Base-by-base conservation (phyloP, 2,888 invertebrate genomes). In the Lysandra bellargus region DNA sequence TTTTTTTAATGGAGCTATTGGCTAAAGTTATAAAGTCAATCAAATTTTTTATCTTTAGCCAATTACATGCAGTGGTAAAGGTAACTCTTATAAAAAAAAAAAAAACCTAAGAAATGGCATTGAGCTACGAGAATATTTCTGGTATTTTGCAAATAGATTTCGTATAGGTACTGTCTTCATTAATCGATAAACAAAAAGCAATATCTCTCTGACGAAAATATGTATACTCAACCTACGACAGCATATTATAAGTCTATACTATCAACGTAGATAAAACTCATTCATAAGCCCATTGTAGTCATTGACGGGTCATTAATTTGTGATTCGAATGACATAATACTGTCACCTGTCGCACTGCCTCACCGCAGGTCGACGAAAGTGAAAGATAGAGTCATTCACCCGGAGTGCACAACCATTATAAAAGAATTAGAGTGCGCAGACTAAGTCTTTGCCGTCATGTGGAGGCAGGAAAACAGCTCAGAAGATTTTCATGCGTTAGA, bases 331-430 rank as follows among this genome's bases (percentile, higher is more conserved):
- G 79, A 81, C 80, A 82, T 83, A 81, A 80, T 80, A 73, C 80
- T 79, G 82, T 81, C 85, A 84, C 84, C 85, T 86, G 85, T 75
- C 79, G 61, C 78, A 90, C 87, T 89, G 90, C 91, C 92, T 89
- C 87, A 90, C 90, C 85, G 86, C 86, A 88, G 84, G 82, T 83
- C 83, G 83, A 84, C 85, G 85, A 85, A 92, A 93, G 92, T 92
- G 91, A 92, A 92, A 89, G 85, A 86, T 64, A 12, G 64, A 81
- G 79, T 90, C 91, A 85, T 91, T 91, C 88, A 91, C 90, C 91
- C 86, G 87, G 84, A 83, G 12, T 64, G 30, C 4, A 6, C 17
- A 61, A 23, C 61, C 23, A 61, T 61, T 61, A 61, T n/a, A 61
- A n/a, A 23, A 23, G 23, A 14, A 61, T 61, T 61, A 57, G 57